phyloP scores from a whole-genome alignment of 2,797 vertebrate species.

The Cossypha niveicapilla region DNA sequence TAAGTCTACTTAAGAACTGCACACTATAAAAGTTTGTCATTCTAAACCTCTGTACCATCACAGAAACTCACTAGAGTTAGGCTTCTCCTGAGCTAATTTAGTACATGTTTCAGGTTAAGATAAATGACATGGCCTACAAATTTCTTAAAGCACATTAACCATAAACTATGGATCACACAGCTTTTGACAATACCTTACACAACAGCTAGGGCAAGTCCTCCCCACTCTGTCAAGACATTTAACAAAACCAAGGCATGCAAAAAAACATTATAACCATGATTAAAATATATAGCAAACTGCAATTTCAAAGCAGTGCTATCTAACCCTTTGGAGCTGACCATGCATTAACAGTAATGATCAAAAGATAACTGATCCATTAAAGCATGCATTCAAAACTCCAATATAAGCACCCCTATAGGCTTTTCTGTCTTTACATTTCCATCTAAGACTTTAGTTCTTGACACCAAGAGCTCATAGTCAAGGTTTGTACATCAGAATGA shows the following conservation, averaged over 20 bases:
- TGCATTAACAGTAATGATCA: background rate
- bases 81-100: background rate
- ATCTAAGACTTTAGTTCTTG: background rate
- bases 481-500: background rate
- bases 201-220: background rate
- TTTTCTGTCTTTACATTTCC: background rate
- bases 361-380: background rate
- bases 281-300: background rate
- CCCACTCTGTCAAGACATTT: background rate
- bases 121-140: background rate
- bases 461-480: background rate
- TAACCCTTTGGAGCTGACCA: background rate
- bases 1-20: background rate
- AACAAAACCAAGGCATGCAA: background rate
- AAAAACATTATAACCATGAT: background rate
- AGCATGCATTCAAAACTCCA: background rate
- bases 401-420: background rate
- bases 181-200: background rate
- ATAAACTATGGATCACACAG: background rate
- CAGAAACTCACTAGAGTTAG: background rate
- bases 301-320: background rate
- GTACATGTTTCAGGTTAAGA: background rate
- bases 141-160: background rate
- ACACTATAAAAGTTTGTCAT: background rate
- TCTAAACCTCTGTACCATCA: background rate